A percentile compares a stretch with the other conserved stretches of the same genome.
These are phyloP conservation scores for Pissodes strobi DNA, from an alignment of 1,140 invertebrate genomes.

Conservation along the genomic window DNA sequence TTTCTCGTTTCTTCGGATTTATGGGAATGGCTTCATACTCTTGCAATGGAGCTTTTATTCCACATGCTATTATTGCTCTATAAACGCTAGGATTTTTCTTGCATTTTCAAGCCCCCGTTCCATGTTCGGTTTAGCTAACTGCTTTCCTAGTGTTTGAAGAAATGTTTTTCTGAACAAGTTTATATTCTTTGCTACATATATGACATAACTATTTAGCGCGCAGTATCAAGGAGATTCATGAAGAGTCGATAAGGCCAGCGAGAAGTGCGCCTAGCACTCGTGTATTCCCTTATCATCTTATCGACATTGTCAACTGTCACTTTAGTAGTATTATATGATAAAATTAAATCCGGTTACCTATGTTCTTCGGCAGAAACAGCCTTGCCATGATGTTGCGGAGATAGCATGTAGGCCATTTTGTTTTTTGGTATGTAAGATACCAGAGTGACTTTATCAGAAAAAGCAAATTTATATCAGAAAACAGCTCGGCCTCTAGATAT, in stretches of 20 bases:
- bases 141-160: neutral
- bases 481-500: slow-evolving; percentile 1
- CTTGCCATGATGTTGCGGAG: slow-evolving; percentile 36
- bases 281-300: slow-evolving; percentile 30
- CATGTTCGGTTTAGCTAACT: slow-evolving; percentile 18
- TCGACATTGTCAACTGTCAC: slow-evolving; percentile 22
- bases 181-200: slow-evolving; percentile 30
- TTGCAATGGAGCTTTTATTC: slow-evolving; percentile 3
- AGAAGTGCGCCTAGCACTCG: slow-evolving; percentile 22
- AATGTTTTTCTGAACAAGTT: slow-evolving; percentile 27
- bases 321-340: slow-evolving; percentile 33
- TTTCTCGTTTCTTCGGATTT: slow-evolving; percentile 18
- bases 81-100: neutral
- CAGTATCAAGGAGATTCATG: slow-evolving; percentile 30
- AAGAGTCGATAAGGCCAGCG: no score
- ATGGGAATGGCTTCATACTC: neutral
- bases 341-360: slow-evolving; percentile 18
- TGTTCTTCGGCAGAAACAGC: neutral
- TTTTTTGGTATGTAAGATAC: slow-evolving; percentile 46
- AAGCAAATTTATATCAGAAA: slow-evolving; percentile 40
- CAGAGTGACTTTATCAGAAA: slow-evolving; percentile 41
- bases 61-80: slow-evolving; percentile 23
- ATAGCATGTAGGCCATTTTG: slow-evolving; percentile 40
- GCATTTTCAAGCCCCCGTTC: slow-evolving; percentile 17
- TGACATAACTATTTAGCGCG: no score